Conservation (phyloP, 2,113 vertebrate species). For the Oncorhynchus tshawytscha region DNA sequence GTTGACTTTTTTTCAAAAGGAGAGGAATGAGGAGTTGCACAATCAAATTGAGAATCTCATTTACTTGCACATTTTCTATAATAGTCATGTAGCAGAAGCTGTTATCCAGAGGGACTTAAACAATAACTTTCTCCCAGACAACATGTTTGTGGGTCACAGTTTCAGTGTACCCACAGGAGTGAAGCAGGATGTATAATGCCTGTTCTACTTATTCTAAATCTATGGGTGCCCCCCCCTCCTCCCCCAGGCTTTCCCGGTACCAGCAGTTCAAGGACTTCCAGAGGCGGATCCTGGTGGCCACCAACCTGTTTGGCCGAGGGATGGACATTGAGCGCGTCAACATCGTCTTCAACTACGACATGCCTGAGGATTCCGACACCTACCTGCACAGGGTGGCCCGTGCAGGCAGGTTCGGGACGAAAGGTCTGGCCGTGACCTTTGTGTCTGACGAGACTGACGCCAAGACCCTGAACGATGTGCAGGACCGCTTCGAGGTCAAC, state of each 20-base stretch:
- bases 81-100: too few species aligned
- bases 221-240: too few species aligned
- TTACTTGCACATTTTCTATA: too few species aligned
- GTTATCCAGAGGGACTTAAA: too few species aligned
- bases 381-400: slow-evolving; percentile 88
- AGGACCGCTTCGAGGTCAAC: slow-evolving; percentile 89
- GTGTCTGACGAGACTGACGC: slow-evolving; percentile 85
- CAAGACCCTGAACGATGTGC: slow-evolving; percentile 85
- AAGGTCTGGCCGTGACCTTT: slow-evolving; percentile 85
- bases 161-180: too few species aligned
- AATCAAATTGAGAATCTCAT: too few species aligned
- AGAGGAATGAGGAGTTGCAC: too few species aligned
- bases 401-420: slow-evolving; percentile 86
- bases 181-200: neutral
- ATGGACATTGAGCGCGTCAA: slow-evolving; percentile 91
- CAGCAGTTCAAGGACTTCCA: slow-evolving; percentile 92
- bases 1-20: too few species aligned
- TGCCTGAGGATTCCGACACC: slow-evolving; percentile 88
- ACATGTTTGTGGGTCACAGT: too few species aligned
- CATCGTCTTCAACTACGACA: slow-evolving; percentile 90
- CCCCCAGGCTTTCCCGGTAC: slow-evolving; percentile 78
- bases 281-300: slow-evolving; percentile 84
- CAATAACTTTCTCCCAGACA: too few species aligned
- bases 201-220: neutral
- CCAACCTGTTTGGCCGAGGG: slow-evolving; percentile 88